phyloP scores from a whole-genome alignment of 2,113 vertebrate species.

The Pavo muticus region DNA sequence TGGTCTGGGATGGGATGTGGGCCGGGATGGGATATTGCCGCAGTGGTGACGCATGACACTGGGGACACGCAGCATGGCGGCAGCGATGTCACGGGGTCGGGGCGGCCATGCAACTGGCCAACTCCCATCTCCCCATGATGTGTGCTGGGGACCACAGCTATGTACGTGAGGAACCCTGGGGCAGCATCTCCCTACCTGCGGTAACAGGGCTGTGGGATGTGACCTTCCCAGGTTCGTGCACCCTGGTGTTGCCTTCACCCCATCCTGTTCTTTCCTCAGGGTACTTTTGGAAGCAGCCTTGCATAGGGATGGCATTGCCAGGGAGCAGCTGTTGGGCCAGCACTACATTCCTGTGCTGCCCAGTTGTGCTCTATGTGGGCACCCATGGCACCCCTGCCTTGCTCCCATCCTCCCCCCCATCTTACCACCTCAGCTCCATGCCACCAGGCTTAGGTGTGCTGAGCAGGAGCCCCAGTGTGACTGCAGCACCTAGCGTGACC shows the following conservation, averaged over 20 bases:
- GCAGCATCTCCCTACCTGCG: not conserved
- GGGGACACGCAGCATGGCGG: not conserved
- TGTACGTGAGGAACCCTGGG: not conserved
- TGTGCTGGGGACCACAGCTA: rapidly evolving
- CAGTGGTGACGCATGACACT: not conserved
- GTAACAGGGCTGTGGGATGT: not conserved
- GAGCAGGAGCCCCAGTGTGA: not conserved
- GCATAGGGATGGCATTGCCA: rapidly evolving
- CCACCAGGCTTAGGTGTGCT: not conserved
- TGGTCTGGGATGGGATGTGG: not conserved
- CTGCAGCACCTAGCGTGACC: not conserved
- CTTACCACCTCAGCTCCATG: not conserved
- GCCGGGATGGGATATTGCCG: not conserved
- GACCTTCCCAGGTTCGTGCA: not conserved
- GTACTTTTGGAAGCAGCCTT: rapidly evolving
- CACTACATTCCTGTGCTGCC: not conserved
- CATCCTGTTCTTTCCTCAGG: rapidly evolving
- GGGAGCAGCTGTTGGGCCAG: not conserved
- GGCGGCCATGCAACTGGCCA: rapidly evolving
- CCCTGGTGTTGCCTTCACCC: not conserved
- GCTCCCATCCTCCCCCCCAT: not conserved
- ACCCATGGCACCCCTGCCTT: not conserved
- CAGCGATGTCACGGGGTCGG: not conserved
- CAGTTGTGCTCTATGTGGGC: rapidly evolving
- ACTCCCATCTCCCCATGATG: not conserved